A percentile compares a stretch with the other conserved stretches of the same genome.
phyloP scores from a whole-genome alignment of 2,888 invertebrate species.

The Leucophenga montana region DNA sequence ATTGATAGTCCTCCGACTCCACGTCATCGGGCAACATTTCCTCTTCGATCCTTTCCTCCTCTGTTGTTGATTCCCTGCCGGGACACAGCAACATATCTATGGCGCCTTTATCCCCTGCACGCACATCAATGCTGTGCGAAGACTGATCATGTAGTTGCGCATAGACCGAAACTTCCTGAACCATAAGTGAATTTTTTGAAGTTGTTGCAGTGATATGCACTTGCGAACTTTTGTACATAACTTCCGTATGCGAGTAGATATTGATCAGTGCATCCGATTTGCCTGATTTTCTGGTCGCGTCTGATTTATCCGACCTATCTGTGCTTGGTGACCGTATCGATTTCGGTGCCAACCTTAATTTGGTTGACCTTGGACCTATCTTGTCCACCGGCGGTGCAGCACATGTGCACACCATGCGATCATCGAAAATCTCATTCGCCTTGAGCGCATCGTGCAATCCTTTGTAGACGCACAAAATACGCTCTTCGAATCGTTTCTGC shows the following conservation, averaged over 20 bases:
- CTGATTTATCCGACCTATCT: background rate
- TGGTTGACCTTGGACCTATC: no score
- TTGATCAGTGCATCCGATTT: no score
- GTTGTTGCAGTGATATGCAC: background rate
- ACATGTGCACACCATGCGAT: conserved; percentile 32
- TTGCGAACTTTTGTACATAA: background rate
- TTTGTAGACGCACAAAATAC: conserved; percentile 59
- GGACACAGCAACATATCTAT: background rate
- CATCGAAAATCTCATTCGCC: conserved; percentile 43
- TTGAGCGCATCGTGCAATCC: conserved; percentile 48
- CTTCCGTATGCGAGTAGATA: no score
- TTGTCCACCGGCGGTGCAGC: conserved; percentile 40
- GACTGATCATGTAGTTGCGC: background rate
- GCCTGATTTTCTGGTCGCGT: no score
- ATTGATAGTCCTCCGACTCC: conserved; percentile 32
- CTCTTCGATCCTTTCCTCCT: background rate
- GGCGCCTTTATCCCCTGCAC: background rate
- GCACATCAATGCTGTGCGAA: no score
- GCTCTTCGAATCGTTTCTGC: conserved; percentile 49
- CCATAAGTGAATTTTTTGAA: background rate
- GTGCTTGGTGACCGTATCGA: background rate
- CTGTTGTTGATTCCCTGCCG: background rate
- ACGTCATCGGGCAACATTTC: background rate
- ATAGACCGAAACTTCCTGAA: background rate
- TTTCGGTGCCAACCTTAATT: no score